phyloP scores from a whole-genome alignment of 2,888 invertebrate species.

The Leptodirus hochenwartii region DNA sequence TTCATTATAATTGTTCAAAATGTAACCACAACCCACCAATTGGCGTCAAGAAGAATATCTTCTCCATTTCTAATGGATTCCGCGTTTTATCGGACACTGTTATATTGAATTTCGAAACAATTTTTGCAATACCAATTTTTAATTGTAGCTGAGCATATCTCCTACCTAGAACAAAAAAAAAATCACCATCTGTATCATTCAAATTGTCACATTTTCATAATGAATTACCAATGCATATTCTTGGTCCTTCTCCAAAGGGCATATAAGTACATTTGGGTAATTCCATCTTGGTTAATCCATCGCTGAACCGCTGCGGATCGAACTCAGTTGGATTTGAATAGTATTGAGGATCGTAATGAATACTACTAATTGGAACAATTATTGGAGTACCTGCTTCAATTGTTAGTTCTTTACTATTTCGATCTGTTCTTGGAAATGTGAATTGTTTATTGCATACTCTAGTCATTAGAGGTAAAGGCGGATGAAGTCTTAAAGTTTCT shows the following conservation, averaged over 20 bases:
- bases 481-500: too few relatives aligned
- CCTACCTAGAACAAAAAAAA: conserved; percentile 14
- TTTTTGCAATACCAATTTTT: conserved; percentile 14
- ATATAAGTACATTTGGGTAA: conserved; percentile 16
- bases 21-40: conserved; percentile 15
- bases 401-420: conserved; percentile 8
- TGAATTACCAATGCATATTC: too few relatives aligned
- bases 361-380: conserved; percentile 12
- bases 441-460: too few relatives aligned
- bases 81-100: conserved; percentile 14
- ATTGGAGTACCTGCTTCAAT: conserved; percentile 13
- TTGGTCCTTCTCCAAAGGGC: conserved; percentile 18
- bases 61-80: conserved; percentile 14
- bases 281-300: conserved; percentile 16
- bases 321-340: conserved; percentile 13
- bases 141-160: conserved; percentile 16
- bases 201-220: too few relatives aligned
- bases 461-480: too few relatives aligned
- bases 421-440: too few relatives aligned
- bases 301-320: conserved; percentile 15
- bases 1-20: too few relatives aligned
- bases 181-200: too few relatives aligned
- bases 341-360: conserved; percentile 14
- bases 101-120: conserved; percentile 14
- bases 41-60: conserved; percentile 10